Percentiles rank a stretch among this genome's conserved stretches.
Conservation (phyloP, 2,888 invertebrate genomes). For the Cerastis leucographa region DNA sequence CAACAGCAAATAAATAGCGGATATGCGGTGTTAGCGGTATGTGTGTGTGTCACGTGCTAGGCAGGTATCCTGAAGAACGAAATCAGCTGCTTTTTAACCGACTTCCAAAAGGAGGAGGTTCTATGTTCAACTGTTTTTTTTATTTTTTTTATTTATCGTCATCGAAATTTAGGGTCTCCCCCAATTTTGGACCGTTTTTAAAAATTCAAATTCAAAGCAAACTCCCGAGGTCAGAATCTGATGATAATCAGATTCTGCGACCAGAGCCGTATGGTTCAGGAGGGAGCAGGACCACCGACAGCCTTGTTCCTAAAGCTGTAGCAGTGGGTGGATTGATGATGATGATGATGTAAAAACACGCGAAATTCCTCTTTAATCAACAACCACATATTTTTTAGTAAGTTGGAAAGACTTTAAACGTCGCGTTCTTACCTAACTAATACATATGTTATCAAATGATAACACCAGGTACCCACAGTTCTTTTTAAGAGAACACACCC, state of each 20-base stretch:
- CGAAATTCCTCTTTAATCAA: background rate
- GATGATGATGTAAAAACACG: background rate
- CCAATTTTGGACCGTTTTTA: no score
- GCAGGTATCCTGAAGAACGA: background rate
- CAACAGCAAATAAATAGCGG: conserved; percentile 61
- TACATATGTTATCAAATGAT: no score
- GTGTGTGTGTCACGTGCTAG: conserved; percentile 3
- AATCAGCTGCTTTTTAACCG: background rate
- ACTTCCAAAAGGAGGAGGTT: no score
- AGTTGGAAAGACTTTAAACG: background rate
- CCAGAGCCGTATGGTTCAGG: background rate
- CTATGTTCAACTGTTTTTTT: no score
- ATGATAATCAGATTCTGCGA: no score
- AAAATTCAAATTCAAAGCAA: no score
- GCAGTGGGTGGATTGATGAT: background rate
- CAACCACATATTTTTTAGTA: background rate
- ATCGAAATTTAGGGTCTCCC: no score
- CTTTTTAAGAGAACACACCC: background rate
- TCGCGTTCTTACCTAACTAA: no score
- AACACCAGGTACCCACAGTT: no score
- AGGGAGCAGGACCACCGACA: background rate
- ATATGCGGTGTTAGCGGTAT: conserved; percentile 43
- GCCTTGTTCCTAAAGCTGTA: background rate
- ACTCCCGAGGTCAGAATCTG: no score
- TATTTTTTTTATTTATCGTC: no score